These are phyloP conservation scores for Geophilus truncorum DNA, from an alignment of 2,888 invertebrate species.

Conservation along the genomic window DNA sequence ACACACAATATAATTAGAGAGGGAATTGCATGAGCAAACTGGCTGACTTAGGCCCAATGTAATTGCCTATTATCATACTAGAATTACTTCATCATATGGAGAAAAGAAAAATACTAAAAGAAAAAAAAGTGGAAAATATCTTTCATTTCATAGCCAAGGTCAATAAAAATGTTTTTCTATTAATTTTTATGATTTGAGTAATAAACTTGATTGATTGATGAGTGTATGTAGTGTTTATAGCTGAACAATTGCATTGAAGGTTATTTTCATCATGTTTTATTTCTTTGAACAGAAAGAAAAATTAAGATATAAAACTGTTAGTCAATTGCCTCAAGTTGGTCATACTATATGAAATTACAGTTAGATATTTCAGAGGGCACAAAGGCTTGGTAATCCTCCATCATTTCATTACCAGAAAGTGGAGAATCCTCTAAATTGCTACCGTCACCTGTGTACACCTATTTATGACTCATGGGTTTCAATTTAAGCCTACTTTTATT, in stretches of 20 bases:
- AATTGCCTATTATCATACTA: conserved; percentile 27
- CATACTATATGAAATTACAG: not conserved
- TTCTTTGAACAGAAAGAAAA: not conserved
- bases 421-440: not conserved
- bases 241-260: not conserved
- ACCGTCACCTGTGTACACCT: conserved; percentile 2
- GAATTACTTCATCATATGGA: not conserved
- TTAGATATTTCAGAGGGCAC: not conserved
- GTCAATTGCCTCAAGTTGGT: not conserved
- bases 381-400: not conserved
- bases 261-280: not conserved
- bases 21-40: conserved; percentile 25
- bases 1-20: conserved; percentile 27
- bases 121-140: too few relatives aligned
- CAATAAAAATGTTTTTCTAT: not conserved
- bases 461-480: conserved; percentile 13
- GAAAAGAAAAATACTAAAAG: not conserved
- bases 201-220: not conserved
- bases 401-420: not conserved
- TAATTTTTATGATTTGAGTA: not conserved
- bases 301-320: not conserved
- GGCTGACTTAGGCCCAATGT: conserved; percentile 25
- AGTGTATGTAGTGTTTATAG: not conserved
- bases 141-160: not conserved
- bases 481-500: not conserved